phyloP scores from a whole-genome alignment of 92 coral and sea anemone genomes.

The Meandrina meandrites region DNA sequence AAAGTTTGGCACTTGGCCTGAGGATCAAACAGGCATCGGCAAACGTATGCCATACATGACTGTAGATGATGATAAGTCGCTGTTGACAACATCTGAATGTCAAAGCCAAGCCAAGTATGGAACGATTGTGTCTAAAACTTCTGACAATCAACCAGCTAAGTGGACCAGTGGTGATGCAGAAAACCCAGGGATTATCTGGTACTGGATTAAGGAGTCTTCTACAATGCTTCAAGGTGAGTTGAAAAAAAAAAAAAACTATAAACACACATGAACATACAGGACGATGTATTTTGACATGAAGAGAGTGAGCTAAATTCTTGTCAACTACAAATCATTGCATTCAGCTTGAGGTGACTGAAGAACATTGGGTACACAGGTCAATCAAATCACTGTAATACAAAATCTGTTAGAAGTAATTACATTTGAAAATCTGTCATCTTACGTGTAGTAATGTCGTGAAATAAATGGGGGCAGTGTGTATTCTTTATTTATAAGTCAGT shows the following conservation, averaged over 20 bases:
- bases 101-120: constrained; percentile 77
- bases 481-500: too few species aligned
- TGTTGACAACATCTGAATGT: constrained; percentile 84
- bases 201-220: constrained; percentile 95
- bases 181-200: constrained; percentile 91
- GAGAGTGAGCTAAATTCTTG: too few species aligned
- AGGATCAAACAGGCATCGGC: constrained; percentile 78
- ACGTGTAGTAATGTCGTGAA: too few species aligned
- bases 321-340: too few species aligned
- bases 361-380: too few species aligned
- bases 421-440: too few species aligned
- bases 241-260: background rate
- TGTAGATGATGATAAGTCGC: constrained; percentile 58
- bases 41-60: constrained; percentile 89
- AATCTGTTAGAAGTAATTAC: too few species aligned
- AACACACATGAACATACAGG: background rate
- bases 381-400: too few species aligned
- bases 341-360: too few species aligned
- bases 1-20: constrained; percentile 83
- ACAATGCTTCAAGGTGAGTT: constrained; percentile 66
- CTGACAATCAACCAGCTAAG: constrained; percentile 65
- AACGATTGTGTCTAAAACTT: constrained; percentile 65
- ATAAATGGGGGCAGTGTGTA: too few species aligned
- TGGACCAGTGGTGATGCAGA: constrained; percentile 78
- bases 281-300: background rate